Evolutionary conservation across 2,888 invertebrate genomes (phyloP), one percentile per base, ranked within the genome.

Genomic region (Podotricha telesiphe): DNA sequence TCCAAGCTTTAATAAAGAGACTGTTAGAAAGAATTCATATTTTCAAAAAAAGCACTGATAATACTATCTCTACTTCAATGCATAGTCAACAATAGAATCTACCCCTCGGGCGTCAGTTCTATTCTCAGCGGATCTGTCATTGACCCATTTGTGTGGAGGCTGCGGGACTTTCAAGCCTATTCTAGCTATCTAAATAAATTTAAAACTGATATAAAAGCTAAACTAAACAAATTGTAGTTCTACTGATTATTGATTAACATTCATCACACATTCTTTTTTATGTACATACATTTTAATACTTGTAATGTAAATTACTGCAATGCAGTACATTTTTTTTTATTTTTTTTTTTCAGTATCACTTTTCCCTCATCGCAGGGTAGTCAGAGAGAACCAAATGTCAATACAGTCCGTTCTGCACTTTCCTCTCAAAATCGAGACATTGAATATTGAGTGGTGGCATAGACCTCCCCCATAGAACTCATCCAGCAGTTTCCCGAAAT

Each of bases 101-200:
- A 86, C 84, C 87, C 90, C 86, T 86, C 82, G 84, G 86, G 85
- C 87, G 81, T 78, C 78, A 81, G 82, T 82, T 86, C 91, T 92
- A 92, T 91, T 91, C 90, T 91, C 83, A 84, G 83, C 83, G 80
- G 81, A 82, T 73, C 84, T 87, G 89, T 87, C 88, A 91, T 91
- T 92, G 92, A 92, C 92, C 92, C 80, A 91, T 84, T 87, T 92
- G 79, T 81, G 73, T 77, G 79, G 80, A 79, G 78, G 80, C 80
- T 72, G 73, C 66, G 73, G 61, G 61, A 62, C 65, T 64, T 50
- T 80, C 79, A 87, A 88, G 78, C 81, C 80, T 75, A 81, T 79
- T 82, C 80, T 81, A 79, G 79, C 82, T 80, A 78, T 79, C 80
- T 85, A 82, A 88, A 87, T 89, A 85, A 87, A 88, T 84, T 85